A percentile compares a stretch with the other conserved stretches of the same genome.
Evolutionary conservation across 2,797 vertebrate genomes (phyloP).

Genomic region (Momotus momota): DNA sequence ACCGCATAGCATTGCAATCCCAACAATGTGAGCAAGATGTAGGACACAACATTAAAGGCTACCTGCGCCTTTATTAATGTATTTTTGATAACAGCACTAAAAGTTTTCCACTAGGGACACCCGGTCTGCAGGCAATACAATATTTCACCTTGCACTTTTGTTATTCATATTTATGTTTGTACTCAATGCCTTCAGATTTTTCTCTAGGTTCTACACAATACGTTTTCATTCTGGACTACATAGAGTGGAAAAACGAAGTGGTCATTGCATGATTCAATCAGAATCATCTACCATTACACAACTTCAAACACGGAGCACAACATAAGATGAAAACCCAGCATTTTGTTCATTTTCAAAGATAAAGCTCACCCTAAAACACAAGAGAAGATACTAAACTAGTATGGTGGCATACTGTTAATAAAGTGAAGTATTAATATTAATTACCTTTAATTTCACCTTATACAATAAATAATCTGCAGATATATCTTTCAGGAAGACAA

Average conservation of each 20-base stretch:
- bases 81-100: not conserved
- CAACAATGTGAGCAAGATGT: accelerated
- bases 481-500: not conserved
- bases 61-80: not conserved
- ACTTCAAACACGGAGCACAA: not conserved
- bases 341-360: not conserved
- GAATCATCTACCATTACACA: not conserved
- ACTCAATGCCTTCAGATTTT: not conserved
- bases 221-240: not conserved
- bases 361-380: not conserved
- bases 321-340: not conserved
- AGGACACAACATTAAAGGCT: not conserved
- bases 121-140: not conserved
- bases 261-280: not conserved
- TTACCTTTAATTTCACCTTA: slow-evolving; percentile 45
- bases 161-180: not conserved
- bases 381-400: not conserved
- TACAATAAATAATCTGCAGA: slow-evolving; percentile 31
- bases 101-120: not conserved
- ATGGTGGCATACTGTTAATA: not conserved
- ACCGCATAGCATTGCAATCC: not conserved
- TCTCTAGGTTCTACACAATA: not conserved
- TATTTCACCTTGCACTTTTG: not conserved
- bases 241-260: not conserved
- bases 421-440: not conserved